Percentiles rank a stretch among this genome's conserved stretches.
Evolutionary conservation across 1,140 invertebrate species (phyloP).

Genomic region (Ctenoplectra terminalis): DNA sequence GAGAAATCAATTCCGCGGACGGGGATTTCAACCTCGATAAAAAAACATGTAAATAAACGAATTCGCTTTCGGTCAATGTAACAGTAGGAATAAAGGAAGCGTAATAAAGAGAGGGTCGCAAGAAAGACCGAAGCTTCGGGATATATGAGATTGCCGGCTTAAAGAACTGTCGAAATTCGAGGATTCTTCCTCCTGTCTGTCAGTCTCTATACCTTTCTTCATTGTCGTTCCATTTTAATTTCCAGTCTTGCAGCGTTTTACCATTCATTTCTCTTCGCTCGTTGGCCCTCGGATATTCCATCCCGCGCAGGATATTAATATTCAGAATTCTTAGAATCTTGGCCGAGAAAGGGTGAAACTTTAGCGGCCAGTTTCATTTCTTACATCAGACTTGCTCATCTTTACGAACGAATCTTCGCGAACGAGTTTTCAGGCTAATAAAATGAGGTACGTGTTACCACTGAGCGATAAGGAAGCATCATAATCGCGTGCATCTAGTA

Average conservation of each 20-base stretch:
- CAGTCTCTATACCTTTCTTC: not conserved
- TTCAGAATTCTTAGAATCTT: not conserved
- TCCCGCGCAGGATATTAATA: conserved; percentile 26
- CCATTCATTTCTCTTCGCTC: not conserved
- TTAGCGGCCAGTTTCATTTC: conserved; percentile 6
- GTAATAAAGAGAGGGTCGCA: not conserved
- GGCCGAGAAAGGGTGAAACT: not conserved
- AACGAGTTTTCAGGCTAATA: not conserved
- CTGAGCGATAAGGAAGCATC: not conserved
- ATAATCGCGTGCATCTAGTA: not conserved
- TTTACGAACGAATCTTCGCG: no score
- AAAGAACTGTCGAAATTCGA: not conserved
- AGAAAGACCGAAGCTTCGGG: not conserved
- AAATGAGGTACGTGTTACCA: not conserved
- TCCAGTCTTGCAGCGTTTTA: not conserved
- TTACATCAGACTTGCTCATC: not conserved
- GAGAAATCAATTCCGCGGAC: no score
- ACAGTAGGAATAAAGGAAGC: not conserved
- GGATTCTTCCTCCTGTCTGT: no score
- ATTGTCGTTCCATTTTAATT: conserved; percentile 9
- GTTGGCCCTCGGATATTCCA: not conserved
- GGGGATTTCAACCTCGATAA: not conserved
- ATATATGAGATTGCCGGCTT: not conserved
- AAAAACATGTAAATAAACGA: conserved; percentile 14
- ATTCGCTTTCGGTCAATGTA: no score